A percentile compares a stretch with the other conserved stretches of the same genome.
Evolutionary conservation across 2,888 invertebrate species (phyloP).

Genomic region (Eudemis profundana): DNA sequence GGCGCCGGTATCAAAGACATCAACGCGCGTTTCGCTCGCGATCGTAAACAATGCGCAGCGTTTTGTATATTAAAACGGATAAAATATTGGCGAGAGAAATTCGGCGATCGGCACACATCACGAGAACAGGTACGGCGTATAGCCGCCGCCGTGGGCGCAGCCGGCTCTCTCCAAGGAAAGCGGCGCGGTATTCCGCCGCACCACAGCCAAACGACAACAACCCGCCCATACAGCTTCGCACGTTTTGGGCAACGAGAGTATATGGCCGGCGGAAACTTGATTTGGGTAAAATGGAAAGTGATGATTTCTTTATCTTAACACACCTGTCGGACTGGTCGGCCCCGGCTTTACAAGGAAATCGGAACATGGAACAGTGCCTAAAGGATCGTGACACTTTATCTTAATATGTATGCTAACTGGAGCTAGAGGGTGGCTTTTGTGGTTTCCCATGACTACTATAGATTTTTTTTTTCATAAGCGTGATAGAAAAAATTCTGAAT

Average conservation of each 20-base stretch:
- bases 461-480: no score
- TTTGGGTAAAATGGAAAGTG: slow-evolving; percentile 21
- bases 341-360: not conserved
- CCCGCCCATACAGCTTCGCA: slow-evolving; percentile 19
- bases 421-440: no score
- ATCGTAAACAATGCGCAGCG: not conserved
- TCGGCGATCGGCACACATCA: slow-evolving; percentile 27
- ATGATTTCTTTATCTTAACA: slow-evolving; percentile 2
- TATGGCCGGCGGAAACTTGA: slow-evolving; percentile 19
- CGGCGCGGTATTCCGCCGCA: not conserved
- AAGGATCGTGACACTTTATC: not conserved
- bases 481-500: no score
- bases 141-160: not conserved
- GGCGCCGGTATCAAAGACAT: not conserved
- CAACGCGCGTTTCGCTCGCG: not conserved
- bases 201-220: not conserved
- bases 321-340: not conserved
- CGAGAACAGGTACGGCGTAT: slow-evolving; percentile 14
- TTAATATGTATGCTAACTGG: not conserved
- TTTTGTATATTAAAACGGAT: slow-evolving; percentile 9
- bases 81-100: slow-evolving; percentile 24
- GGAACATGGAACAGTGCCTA: not conserved
- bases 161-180: slow-evolving; percentile 19
- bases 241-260: slow-evolving; percentile 11
- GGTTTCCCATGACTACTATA: no score